Base-by-base conservation (phyloP, 1,140 invertebrate species). In the Lysiphlebus fabarum region DNA sequence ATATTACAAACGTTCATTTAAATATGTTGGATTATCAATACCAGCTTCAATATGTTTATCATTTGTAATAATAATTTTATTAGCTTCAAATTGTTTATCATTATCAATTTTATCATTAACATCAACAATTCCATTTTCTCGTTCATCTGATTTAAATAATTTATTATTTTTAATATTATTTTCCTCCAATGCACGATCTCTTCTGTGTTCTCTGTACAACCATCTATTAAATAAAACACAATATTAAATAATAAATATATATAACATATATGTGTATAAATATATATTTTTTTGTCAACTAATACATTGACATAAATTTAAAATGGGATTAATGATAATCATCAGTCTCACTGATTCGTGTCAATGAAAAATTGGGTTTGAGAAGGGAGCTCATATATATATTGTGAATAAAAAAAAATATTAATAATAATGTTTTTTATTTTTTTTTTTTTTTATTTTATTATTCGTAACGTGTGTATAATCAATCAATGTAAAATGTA, bases 131-230 rank as follows among this genome's bases (percentile, higher is more conserved):
- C 54, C 58, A 48, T 62, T 62, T 14, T 62, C 55, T 58, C 48
- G 49, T 8, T 65, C 58, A 48, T 67, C 53, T 12, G 56, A 36
- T 50, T 65, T 62, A 53, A 49, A 14, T 49, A 45, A 62, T 50
- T 64, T 62, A 49, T 62, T 45, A 50, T 68, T 65, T 61, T 55
- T 71, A 65, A 62, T 62, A 56, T 68, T 63, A 61, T 62, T 59
- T 53, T 73, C 70, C 53, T 69, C 48, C 17, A 56, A 43, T 5
- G 60, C 59, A 1, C 68, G 70, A 41, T 82, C 80, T 66, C 78
- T 79, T 61, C 71, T 79, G 55, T 84, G 79, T 56, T 83, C 81
- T 33, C 74, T 73, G 67, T 86, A 86, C 70, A 86, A 77, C 84
- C 84, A 85, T 44, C 82, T 84, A 62, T 57, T 72, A 65, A 73